Base-by-base conservation (phyloP, 2,888 invertebrate genomes). In the Chymomyza amoena region DNA sequence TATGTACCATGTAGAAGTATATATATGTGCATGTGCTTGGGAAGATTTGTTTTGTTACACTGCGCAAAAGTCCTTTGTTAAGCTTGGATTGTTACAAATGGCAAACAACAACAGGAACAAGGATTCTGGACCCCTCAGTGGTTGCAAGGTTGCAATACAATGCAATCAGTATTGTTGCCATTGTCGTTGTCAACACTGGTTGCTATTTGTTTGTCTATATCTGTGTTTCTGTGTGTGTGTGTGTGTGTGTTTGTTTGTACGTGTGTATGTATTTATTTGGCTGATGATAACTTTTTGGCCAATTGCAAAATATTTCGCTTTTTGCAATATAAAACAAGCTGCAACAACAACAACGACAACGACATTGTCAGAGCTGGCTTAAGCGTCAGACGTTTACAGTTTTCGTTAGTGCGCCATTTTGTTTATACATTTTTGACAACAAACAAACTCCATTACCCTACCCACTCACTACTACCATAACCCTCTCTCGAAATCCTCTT, bases 241-340 rank as follows among this genome's bases (percentile, higher is more conserved):
- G 13, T 52, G 62, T 64, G 68, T 68, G 50, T 66, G 59, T 15
- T 36, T 66, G 25, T 62, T 16, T 39, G 15, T 54, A 36, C 52
- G 25, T 66, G 61, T 56, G 61, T 69, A 51, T 72, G 50, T 77
- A 77, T 78, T 78, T 73, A 69, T 70, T 71, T 77, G 70, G n/a
- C 45, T 73, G 73, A 63, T 78, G 73, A 76, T 76, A 78, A 75
- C 69, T 77, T 77, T 80, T 71, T 73, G 66, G 72, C 73, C 76
- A 77, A 79, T 68, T 76, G 78, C 70, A 81, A 76, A 68, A 72
- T 81, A 74, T 79, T 77, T 73, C 72, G 18, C 20, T 45, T 57
- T 57, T 61, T 61, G 54, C 60, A 68, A 68, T 64, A 71, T 18
- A 66, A 61, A 68, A 66, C 54, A 32, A 45, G 25, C 18, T 32